Base-by-base conservation (phyloP, 2,888 invertebrate genomes). In the Trilocha varians region DNA sequence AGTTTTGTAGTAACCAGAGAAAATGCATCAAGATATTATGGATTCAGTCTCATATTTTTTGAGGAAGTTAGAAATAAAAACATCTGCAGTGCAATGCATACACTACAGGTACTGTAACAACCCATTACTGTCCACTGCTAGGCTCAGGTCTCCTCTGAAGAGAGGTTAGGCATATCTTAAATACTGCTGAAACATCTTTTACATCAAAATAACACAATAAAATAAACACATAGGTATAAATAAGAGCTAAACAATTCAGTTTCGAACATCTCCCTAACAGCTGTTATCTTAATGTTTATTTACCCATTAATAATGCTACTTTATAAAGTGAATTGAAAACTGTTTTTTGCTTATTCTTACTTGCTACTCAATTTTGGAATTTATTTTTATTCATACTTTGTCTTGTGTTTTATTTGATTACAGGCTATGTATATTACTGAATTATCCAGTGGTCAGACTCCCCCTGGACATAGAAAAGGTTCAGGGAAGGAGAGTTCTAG, bases 1-100 rank as follows among this genome's bases (percentile, higher is more conserved):
- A 95, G 98, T 38, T 99, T 99, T 87, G 92, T 99, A 42, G 96
- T 99, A 48, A 99, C 99, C 11, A 89, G 95, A 59, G 98, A 99
- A 87, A 98, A 99, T 89, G 99, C 98, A 42, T 93, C 93, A 53
- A 88, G 98, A 55, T 93, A 93, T 55, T 97, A 96, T 86, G 99
- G 99, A 46, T 97, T 96, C 65, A 95, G 96, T 65, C 90, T 97
- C 55, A 93, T 97, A 13, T 99, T 99, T 78, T 98, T 94, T 85
- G 99, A 99, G 84, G 96, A 97, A 87, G 96, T 98, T 53, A 90
- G 92, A 43, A 96, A 97, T 77, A 88, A 92, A 40, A 93, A 96
- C 71, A 97, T 99, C 57, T 96, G 97, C 74, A 93, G 93, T 62
- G 97, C 98, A 40, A 97, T 99, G 93, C 96, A 97, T 74, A 96